A percentile compares a stretch with the other conserved stretches of the same genome.
Conservation (phyloP, 2,888 invertebrate species). For the Pelosia muscerda region DNA sequence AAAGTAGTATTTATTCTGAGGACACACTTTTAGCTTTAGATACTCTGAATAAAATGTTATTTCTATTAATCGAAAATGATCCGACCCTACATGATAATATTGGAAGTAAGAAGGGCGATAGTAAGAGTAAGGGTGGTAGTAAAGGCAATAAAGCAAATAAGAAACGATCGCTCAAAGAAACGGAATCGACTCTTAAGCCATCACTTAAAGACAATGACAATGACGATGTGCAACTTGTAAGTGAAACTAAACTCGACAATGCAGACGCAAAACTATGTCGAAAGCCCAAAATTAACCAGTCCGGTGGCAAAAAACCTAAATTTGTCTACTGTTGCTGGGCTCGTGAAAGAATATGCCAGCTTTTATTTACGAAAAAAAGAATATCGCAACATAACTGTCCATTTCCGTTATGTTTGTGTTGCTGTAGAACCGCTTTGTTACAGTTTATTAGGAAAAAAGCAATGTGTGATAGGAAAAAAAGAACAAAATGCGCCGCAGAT, state of each 20-base stretch:
- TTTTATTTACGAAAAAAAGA: slow-evolving; percentile 20
- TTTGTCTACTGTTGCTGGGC: slow-evolving; percentile 68
- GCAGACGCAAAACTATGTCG: neutral
- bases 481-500: neutral
- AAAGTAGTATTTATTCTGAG: slow-evolving; percentile 12
- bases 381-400: slow-evolving; percentile 48
- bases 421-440: slow-evolving; percentile 54
- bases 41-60: slow-evolving; percentile 74
- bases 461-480: neutral
- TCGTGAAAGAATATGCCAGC: slow-evolving; percentile 39
- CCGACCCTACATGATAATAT: neutral
- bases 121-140: neutral
- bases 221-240: slow-evolving; percentile 24
- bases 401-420: slow-evolving; percentile 53
- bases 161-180: neutral
- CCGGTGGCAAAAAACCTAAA: slow-evolving; percentile 24
- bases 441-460: slow-evolving; percentile 19
- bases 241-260: neutral
- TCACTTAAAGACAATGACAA: neutral
- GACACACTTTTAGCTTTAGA: slow-evolving; percentile 63
- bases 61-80: slow-evolving; percentile 47
- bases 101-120: neutral
- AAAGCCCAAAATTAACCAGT: neutral
- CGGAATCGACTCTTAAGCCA: neutral
- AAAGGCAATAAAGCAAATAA: neutral